A percentile compares a stretch with the other conserved stretches of the same genome.
Conservation (phyloP, 2,113 vertebrate species). For the Coracopsis vasa region DNA sequence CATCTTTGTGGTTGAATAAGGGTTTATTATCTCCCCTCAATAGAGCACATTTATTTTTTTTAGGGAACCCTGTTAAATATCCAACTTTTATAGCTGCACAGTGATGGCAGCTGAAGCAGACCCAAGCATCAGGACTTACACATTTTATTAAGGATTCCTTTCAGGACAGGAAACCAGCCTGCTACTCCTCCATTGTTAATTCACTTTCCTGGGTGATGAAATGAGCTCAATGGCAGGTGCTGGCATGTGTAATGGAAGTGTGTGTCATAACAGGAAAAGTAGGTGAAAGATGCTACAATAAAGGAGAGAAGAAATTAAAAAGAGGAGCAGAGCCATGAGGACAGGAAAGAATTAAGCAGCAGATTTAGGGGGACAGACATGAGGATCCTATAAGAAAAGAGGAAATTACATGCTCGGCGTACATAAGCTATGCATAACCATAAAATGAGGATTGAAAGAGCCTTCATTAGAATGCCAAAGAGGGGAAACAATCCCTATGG, state of each 20-base stretch:
- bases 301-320: neutral
- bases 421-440: neutral
- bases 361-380: neutral
- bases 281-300: neutral
- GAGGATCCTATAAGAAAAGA: neutral
- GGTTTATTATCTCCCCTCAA: neutral
- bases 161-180: conserved; percentile 3
- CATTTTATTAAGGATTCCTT: neutral
- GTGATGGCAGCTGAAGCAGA: conserved; percentile 8
- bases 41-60: neutral
- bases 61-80: neutral
- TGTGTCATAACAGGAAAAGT: neutral
- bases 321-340: neutral
- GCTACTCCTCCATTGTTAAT: neutral
- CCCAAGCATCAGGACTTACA: neutral
- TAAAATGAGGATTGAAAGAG: neutral
- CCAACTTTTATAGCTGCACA: neutral
- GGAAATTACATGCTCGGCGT: neutral
- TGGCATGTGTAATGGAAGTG: neutral
- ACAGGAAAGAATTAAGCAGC: neutral
- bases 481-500: neutral
- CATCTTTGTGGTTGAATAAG: neutral
- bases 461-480: neutral
- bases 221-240: neutral
- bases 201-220: neutral